A percentile compares a stretch with the other conserved stretches of the same genome.
phyloP scores from a whole-genome alignment of 2,888 invertebrate species.

The Buathra laborator region DNA sequence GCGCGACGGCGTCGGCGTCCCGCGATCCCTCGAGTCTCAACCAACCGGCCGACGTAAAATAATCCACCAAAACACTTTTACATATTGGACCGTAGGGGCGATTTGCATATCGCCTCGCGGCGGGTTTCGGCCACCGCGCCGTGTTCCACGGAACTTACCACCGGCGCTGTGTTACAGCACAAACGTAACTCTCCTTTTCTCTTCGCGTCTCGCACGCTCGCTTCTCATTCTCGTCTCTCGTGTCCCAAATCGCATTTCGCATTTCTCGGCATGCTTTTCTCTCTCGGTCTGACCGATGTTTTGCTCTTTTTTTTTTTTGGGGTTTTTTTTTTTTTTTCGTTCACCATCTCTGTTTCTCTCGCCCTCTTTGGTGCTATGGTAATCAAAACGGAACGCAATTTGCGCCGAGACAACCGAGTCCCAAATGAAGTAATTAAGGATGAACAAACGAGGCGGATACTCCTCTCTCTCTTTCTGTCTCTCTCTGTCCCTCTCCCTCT shows the following conservation, averaged over 20 bases:
- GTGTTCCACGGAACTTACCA: constrained; percentile 57
- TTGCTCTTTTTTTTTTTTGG: not conserved
- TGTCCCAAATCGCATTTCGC: constrained; percentile 45
- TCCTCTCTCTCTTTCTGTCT: constrained; percentile 55
- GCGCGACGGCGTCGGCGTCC: constrained; percentile 46
- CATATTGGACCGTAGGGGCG: constrained; percentile 70
- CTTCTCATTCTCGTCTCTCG: constrained; percentile 50
- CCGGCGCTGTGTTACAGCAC: constrained; percentile 50
- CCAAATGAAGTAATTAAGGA: constrained; percentile 70
- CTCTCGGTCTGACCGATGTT: constrained; percentile 16
- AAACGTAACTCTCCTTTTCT: constrained; percentile 54
- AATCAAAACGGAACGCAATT: constrained; percentile 72
- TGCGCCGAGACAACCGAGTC: constrained; percentile 68
- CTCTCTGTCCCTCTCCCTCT: constrained; percentile 33
- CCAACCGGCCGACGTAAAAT: constrained; percentile 70
- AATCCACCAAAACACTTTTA: constrained; percentile 73
- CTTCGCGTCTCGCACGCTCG: constrained; percentile 42
- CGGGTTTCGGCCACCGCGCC: constrained; percentile 63
- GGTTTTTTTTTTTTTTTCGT: not conserved
- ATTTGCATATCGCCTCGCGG: constrained; percentile 73
- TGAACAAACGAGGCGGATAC: constrained; percentile 64
- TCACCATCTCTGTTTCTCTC: constrained; percentile 40
- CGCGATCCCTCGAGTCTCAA: constrained; percentile 60
- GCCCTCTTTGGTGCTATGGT: constrained; percentile 57
- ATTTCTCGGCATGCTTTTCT: constrained; percentile 9